Base-by-base conservation (phyloP, 2,888 invertebrate species). In the Oscheius sp. region DNA sequence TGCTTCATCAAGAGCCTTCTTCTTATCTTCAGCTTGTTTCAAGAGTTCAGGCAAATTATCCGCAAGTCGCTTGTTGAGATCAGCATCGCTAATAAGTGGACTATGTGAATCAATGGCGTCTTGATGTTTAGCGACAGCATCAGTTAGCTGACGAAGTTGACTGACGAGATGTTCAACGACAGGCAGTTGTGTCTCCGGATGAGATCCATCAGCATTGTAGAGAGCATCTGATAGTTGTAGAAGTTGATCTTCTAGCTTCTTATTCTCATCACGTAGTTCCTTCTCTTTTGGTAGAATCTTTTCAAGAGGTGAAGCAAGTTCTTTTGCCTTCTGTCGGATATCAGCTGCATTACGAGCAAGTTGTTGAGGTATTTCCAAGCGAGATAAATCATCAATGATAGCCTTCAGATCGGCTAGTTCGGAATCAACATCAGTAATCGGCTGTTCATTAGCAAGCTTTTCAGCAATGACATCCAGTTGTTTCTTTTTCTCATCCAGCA, bases 281-380 rank as follows among this genome's bases (percentile, higher is more conserved):
- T 44, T 56, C 20, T 56, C 56, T 22, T 66, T 41, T 14, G 66
- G 66, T 17, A 57, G 24, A 44, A 30, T 24, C 45, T 57, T 66
- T 41, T 66, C 65, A 26, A 65, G 41, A 6, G 54, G 51, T 64
- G 26, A 26, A 17, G 54, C 65, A 57, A 72, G 59, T 36, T 74
- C 68, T 26, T 62, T 50, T 24, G 36, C 33, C 49, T 62, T 47
- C 28, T 62, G 62, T 38, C 49, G 47, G 32, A 36, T 62, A 26
- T 47, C 62, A 45, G 32, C 38, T 49, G 62, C 62, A 36, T 32
- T 4, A 14, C 62, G 47, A 20, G 62, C 62, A 8, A 62, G 62
- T 47, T 75, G 74, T 64, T 67, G 68, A 41, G 67, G 64, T 44
- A 33, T 32, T 47, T 71, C 64, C 8, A 56, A 49, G 47, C 65